Conservation (phyloP, 2,113 vertebrate species). For the Mystacornis crossleyi region DNA sequence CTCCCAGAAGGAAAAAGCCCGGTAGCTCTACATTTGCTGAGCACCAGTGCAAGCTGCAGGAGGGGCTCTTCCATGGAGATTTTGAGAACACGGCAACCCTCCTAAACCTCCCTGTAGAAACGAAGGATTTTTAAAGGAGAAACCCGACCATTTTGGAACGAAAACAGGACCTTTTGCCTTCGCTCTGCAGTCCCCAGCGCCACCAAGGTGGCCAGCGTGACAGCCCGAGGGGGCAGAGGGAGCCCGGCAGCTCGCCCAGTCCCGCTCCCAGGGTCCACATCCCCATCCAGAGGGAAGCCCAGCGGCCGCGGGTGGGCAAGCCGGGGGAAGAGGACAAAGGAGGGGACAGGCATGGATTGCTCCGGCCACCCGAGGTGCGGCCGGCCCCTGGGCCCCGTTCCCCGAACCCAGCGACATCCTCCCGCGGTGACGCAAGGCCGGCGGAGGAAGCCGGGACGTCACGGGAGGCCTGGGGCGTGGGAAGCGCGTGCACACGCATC, state of each 20-base stretch:
- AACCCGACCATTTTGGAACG: neutral
- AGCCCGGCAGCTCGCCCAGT: neutral
- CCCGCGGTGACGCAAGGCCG: slow-evolving; percentile 43
- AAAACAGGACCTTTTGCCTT: neutral
- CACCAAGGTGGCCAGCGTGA: neutral
- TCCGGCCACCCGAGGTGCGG: neutral
- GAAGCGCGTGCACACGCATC: slow-evolving; percentile 32
- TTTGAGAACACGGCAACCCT: neutral
- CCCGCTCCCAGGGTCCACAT: neutral
- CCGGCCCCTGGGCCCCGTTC: neutral
- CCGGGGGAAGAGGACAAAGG: neutral
- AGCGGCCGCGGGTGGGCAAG: neutral
- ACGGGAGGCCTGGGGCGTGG: slow-evolving; percentile 50
- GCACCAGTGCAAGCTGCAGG: neutral
- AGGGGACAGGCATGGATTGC: neutral
- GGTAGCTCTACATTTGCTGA: neutral
- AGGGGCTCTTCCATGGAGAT: fast-evolving
- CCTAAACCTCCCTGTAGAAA: neutral
- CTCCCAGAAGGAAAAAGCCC: neutral
- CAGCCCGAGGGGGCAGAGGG: neutral
- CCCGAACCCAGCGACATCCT: slow-evolving; percentile 32
- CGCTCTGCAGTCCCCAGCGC: fast-evolving
- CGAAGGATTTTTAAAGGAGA: neutral
- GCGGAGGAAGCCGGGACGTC: slow-evolving; percentile 56
- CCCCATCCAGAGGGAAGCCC: neutral